These are phyloP conservation scores for Tachyglossus aculeatus DNA, from an alignment of 2,797 vertebrate genomes.

Conservation along the genomic window DNA sequence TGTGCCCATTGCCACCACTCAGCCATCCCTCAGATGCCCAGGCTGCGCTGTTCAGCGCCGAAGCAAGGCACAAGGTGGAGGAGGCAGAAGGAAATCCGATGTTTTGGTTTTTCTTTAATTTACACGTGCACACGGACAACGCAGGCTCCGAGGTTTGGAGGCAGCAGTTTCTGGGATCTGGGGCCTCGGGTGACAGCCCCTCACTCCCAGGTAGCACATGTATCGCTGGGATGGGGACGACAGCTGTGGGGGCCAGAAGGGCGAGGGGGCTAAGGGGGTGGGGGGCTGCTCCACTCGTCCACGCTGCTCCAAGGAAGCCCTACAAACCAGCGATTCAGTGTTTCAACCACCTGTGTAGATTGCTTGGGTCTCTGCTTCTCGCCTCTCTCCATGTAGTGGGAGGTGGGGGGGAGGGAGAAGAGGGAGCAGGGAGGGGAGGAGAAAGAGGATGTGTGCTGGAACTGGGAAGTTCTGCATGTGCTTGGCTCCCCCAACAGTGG, in stretches of 20 bases:
- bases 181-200: slow-evolving; percentile 3
- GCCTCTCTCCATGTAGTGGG: slow-evolving; percentile 23
- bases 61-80: slow-evolving; percentile 17
- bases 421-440: slow-evolving; percentile 39
- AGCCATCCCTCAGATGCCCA: too few species aligned
- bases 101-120: slow-evolving; percentile 54
- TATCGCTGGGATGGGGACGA: not conserved
- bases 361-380: slow-evolving; percentile 16
- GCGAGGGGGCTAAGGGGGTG: too few species aligned
- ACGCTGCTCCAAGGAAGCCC: slow-evolving; percentile 7
- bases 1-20: not conserved
- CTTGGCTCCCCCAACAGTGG: slow-evolving; percentile 16
- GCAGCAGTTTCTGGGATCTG: not conserved
- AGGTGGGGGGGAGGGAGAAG: slow-evolving; percentile 5
- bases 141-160: slow-evolving; percentile 16
- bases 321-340: not conserved
- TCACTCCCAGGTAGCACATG: slow-evolving; percentile 3
- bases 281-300: not conserved
- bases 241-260: too few species aligned
- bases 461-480: slow-evolving; percentile 48
- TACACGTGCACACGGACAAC: slow-evolving; percentile 20
- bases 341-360: slow-evolving; percentile 9
- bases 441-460: slow-evolving; percentile 30
- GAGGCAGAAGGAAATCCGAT: slow-evolving; percentile 6
- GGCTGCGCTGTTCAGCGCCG: not conserved